phyloP scores from a whole-genome alignment of 2,113 vertebrate genomes.

The Otolemur garnettii region DNA sequence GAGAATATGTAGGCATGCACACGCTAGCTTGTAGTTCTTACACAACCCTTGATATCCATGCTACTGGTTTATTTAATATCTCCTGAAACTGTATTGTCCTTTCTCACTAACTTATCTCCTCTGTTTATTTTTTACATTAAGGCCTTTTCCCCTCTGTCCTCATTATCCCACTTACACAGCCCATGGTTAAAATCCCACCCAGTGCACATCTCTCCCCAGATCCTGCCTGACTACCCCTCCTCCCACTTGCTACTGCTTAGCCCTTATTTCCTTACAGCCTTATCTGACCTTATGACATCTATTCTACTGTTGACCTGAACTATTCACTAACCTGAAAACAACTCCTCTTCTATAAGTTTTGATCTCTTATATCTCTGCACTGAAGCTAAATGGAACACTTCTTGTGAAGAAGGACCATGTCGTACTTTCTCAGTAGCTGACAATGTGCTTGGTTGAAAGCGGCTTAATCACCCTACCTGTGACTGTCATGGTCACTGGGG shows the following conservation, averaged over 20 bases:
- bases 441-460: background rate
- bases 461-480: no score
- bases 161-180: background rate
- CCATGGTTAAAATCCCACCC: background rate
- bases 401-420: background rate
- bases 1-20: background rate
- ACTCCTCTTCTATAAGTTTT: background rate
- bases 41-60: background rate
- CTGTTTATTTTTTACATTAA: background rate
- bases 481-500: accelerated
- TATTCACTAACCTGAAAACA: background rate
- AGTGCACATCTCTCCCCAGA: background rate
- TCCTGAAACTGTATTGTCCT: background rate
- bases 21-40: background rate
- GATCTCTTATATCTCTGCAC: background rate
- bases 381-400: background rate
- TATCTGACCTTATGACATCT: background rate
- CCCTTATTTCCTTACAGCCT: background rate
- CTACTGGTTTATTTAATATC: background rate
- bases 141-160: background rate
- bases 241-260: background rate
- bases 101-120: background rate
- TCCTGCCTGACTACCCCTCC: background rate
- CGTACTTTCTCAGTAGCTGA: background rate
- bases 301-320: background rate